Evolutionary conservation across 2,888 invertebrate genomes (phyloP).

Genomic region (Linnaemya vulpina): DNA sequence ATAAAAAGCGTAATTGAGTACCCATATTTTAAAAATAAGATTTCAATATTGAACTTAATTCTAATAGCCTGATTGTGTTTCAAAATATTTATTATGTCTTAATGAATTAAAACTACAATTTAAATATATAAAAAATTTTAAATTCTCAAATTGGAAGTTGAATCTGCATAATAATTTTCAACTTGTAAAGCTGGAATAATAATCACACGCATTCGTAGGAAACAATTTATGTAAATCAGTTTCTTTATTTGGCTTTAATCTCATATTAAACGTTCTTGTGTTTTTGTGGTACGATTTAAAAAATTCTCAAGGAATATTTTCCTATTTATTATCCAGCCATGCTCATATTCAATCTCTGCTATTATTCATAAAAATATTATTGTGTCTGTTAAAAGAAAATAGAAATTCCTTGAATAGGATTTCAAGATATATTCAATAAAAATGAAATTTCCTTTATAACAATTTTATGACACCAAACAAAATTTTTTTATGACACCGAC

Average conservation of each 20-base stretch:
- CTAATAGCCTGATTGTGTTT: too few relatives aligned
- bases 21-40: too few relatives aligned
- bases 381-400: not conserved
- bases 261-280: not conserved
- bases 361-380: not conserved
- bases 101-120: too few relatives aligned
- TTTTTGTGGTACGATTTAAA: not conserved
- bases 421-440: slow-evolving; percentile 23
- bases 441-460: slow-evolving; percentile 40
- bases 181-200: too few relatives aligned
- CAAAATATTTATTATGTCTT: too few relatives aligned
- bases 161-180: too few relatives aligned
- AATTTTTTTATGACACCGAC: slow-evolving; percentile 77
- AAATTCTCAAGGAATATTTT: not conserved
- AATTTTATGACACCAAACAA: slow-evolving; percentile 78
- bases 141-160: too few relatives aligned
- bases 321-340: not conserved
- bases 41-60: too few relatives aligned
- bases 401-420: slow-evolving; percentile 19
- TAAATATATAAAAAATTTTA: too few relatives aligned
- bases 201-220: too few relatives aligned
- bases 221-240: too few relatives aligned
- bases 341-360: not conserved
- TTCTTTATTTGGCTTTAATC: not conserved
- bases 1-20: too few relatives aligned